Conservation (phyloP, 2,113 vertebrate genomes). For the Halcyon senegalensis region DNA sequence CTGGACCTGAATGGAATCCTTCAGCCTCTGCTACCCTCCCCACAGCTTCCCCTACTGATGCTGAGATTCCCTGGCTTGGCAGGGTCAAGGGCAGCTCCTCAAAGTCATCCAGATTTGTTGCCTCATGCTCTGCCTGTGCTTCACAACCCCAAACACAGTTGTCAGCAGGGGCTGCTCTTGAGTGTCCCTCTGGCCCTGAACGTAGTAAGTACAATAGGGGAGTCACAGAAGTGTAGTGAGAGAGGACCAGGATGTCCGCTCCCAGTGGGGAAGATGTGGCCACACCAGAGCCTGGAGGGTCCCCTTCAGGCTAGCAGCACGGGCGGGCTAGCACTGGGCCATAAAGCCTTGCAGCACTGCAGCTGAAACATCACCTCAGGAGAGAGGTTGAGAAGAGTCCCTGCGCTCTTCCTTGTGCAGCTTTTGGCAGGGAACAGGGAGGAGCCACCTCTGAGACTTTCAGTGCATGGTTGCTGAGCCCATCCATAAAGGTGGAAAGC, state of each 20-base stretch:
- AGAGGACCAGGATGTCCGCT: not conserved
- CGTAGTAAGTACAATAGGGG: accelerated
- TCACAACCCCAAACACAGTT: accelerated
- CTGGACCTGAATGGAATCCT: not conserved
- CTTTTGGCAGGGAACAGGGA: not conserved
- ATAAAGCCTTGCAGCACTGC: not conserved
- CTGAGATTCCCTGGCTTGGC: not conserved
- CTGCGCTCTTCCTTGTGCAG: not conserved
- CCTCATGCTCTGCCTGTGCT: not conserved
- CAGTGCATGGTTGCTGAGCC: accelerated
- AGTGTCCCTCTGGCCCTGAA: not conserved
- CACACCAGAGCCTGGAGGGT: accelerated
- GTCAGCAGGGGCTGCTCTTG: not conserved
- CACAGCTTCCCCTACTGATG: not conserved
- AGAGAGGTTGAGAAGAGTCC: not conserved
- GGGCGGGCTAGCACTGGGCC: not conserved
- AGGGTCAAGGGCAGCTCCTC: not conserved
- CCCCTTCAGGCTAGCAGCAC: accelerated
- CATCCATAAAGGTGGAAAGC: not conserved
- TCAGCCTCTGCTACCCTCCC: not conserved
- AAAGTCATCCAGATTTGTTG: not conserved
- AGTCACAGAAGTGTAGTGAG: accelerated
- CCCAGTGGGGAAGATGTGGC: accelerated
- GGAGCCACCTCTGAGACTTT: not conserved
- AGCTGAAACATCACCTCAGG: not conserved